Evolutionary conservation across 2,113 vertebrate genomes (phyloP).

Genomic region (Osmerus mordax): DNA sequence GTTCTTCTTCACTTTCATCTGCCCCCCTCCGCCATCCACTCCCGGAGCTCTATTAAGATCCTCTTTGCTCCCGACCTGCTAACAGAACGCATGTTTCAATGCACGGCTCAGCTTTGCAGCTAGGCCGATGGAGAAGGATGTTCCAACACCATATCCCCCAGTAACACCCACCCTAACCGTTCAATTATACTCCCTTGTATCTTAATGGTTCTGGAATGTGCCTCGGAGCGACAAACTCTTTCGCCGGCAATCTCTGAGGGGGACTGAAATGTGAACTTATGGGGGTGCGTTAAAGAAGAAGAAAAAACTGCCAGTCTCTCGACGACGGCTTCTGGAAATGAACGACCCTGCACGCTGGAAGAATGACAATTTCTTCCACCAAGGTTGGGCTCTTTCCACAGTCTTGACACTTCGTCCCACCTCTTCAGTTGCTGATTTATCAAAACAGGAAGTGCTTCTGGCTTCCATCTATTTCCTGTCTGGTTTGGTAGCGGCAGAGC

Average conservation of each 20-base stretch:
- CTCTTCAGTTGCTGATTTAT: slow-evolving; percentile 55
- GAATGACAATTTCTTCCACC: too few relatives aligned
- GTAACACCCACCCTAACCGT: slow-evolving; percentile 65
- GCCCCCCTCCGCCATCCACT: neutral
- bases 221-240: slow-evolving; percentile 50
- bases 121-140: slow-evolving; percentile 32
- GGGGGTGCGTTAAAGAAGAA: slow-evolving; percentile 49
- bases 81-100: slow-evolving; percentile 5
- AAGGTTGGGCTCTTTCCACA: slow-evolving; percentile 35
- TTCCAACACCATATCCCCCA: slow-evolving; percentile 58
- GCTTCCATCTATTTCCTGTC: slow-evolving; percentile 38
- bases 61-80: neutral
- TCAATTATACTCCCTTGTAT: slow-evolving; percentile 66
- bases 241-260: slow-evolving; percentile 48
- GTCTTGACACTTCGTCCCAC: slow-evolving; percentile 38
- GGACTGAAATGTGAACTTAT: slow-evolving; percentile 44
- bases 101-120: neutral
- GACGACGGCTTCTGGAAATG: too few relatives aligned
- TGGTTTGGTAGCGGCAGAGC: slow-evolving; percentile 39
- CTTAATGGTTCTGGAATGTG: slow-evolving; percentile 50
- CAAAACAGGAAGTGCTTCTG: slow-evolving; percentile 46
- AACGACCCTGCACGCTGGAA: too few relatives aligned
- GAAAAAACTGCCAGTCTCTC: slow-evolving; percentile 4
- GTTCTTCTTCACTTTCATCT: neutral
- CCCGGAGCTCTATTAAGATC: neutral